These are phyloP conservation scores for Eutolmus rufibarbis DNA, from an alignment of 2,888 invertebrate species.

Conservation along the genomic window DNA sequence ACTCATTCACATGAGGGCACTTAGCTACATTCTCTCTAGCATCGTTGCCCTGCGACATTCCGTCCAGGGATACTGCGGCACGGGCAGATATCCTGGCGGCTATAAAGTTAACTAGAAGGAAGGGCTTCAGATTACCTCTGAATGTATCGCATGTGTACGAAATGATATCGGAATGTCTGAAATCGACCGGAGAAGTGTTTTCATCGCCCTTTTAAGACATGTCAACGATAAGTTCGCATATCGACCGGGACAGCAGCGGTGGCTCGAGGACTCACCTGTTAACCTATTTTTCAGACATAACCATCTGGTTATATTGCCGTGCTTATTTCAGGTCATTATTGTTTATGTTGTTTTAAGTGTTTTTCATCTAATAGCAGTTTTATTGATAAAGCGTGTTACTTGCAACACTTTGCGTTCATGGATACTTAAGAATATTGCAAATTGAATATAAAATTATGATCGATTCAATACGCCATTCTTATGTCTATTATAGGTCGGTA, in stretches of 20 bases:
- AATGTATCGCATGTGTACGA: background rate
- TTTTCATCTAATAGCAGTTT: background rate
- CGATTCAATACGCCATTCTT: background rate
- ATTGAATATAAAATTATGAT: background rate
- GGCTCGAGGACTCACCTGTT: background rate
- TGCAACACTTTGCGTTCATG: background rate
- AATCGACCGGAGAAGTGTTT: constrained; percentile 3
- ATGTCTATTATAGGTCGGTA: background rate
- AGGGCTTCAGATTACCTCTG: background rate
- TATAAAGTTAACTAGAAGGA: constrained; percentile 8
- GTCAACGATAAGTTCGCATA: background rate
- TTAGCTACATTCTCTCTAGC: background rate
- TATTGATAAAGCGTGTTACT: background rate
- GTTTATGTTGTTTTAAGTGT: background rate
- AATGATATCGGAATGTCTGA: constrained; percentile 7
- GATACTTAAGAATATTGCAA: background rate
- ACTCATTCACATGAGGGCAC: constrained; percentile 18
- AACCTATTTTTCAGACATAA: constrained; percentile 14
- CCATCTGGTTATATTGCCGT: background rate
- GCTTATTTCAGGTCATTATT: background rate
- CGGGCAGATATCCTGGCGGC: background rate
- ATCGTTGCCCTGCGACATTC: background rate
- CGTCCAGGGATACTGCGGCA: background rate
- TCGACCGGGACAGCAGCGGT: background rate
- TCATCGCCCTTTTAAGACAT: constrained; percentile 13